phyloP scores from a whole-genome alignment of 2,797 vertebrate species.

The Melanotaenia pygmaea region DNA sequence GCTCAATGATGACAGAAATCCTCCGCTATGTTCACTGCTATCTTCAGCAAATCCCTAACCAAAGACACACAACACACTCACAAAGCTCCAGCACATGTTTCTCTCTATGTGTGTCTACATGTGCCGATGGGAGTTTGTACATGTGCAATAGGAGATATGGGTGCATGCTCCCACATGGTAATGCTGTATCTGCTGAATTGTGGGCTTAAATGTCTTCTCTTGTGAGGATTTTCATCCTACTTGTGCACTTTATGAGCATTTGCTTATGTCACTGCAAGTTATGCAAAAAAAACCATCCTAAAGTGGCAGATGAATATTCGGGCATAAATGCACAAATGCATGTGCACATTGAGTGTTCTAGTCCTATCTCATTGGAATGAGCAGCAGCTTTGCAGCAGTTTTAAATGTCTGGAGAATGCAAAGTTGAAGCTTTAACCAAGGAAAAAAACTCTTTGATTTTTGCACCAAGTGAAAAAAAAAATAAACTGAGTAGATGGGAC shows the following conservation, averaged over 20 bases:
- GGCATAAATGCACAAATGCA: conserved; percentile 17
- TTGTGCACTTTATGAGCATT: conserved; percentile 16
- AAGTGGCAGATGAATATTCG: conserved; percentile 44
- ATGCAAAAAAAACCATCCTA: conserved; percentile 26
- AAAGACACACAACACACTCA: conserved; percentile 25
- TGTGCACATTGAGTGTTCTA: conserved; percentile 8
- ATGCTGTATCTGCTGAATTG: conserved; percentile 7
- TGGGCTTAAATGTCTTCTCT: conserved; percentile 2
- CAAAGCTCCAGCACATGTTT: conserved; percentile 41
- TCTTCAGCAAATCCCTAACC: conserved; percentile 65
- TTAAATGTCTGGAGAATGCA: conserved; percentile 44
- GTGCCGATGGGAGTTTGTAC: not conserved
- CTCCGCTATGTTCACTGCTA: conserved; percentile 57
- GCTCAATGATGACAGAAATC: conserved; percentile 74
- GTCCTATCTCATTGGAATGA: conserved; percentile 24
- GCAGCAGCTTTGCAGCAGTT: conserved; percentile 40
- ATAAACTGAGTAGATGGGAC: not conserved
- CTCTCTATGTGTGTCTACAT: not conserved
- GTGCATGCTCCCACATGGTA: conserved; percentile 6
- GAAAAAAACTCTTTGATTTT: conserved; percentile 10
- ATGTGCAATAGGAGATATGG: conserved; percentile 2
- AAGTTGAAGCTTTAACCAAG: conserved; percentile 57
- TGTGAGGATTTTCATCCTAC: conserved; percentile 24
- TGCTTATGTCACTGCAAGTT: conserved; percentile 28
- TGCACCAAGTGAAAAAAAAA: conserved; percentile 20